phyloP scores from a whole-genome alignment of 2,113 vertebrate genomes.

The Psilopogon haemacephalus region DNA sequence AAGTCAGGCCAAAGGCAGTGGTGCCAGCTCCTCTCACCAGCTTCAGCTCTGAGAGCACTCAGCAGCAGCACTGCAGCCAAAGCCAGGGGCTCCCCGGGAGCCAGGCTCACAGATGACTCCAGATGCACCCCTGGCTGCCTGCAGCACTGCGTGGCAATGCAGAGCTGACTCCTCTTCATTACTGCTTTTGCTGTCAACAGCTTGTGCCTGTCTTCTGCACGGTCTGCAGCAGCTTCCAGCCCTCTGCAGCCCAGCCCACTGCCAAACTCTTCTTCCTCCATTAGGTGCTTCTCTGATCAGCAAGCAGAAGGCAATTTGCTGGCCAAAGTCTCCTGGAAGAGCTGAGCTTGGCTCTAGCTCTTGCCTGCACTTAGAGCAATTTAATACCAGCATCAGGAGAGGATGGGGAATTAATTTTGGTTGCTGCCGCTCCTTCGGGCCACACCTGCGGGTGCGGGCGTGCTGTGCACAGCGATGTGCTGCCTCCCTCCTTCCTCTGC shows the following conservation, averaged over 20 bases:
- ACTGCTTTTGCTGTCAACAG: not conserved
- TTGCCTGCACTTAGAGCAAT: not conserved
- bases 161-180: not conserved
- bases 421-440: not conserved
- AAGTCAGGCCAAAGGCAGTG: not conserved
- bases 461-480: not conserved
- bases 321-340: not conserved
- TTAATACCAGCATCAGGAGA: slow-evolving; percentile 4
- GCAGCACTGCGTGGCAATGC: not conserved
- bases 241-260: not conserved
- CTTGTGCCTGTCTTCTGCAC: fast-evolving
- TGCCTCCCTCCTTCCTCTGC: not conserved
- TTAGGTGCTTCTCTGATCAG: not conserved
- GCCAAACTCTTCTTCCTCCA: not conserved
- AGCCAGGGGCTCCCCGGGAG: not conserved
- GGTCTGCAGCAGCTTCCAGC: not conserved
- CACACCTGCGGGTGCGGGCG: not conserved
- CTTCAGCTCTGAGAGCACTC: not conserved
- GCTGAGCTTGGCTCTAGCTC: not conserved
- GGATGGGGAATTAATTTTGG: slow-evolving; percentile 11
- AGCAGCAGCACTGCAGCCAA: not conserved
- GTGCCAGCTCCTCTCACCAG: not conserved
- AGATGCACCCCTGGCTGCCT: not conserved
- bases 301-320: not conserved
- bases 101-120: not conserved